These are phyloP conservation scores for Dicyrtomina minuta DNA, from an alignment of 2,888 invertebrate species.

Conservation along the genomic window DNA sequence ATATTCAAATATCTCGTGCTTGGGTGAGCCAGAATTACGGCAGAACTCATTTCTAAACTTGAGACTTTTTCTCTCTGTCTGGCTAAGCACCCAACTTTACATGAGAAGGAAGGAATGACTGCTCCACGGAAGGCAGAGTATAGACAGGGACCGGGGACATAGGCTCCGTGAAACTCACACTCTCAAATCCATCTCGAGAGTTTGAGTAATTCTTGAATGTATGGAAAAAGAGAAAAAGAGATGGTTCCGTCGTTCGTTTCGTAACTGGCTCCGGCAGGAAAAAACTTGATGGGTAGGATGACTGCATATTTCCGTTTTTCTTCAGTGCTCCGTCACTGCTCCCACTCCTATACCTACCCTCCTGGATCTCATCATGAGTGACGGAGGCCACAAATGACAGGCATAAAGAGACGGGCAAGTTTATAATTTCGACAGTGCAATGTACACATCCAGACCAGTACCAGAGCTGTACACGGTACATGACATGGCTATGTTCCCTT, in stretches of 20 bases:
- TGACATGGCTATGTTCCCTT: no score
- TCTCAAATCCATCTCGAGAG: background rate
- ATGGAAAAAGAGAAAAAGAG: background rate
- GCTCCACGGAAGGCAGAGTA: no score
- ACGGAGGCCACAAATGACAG: constrained; percentile 30
- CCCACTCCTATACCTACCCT: background rate
- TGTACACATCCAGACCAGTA: no score
- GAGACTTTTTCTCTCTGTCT: background rate
- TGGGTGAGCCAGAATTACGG: constrained; percentile 26
- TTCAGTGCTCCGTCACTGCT: constrained; percentile 16
- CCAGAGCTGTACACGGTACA: no score
- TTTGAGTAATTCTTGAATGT: constrained; percentile 1
- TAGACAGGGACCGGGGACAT: no score
- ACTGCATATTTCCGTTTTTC: constrained; percentile 22
- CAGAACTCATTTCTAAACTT: constrained; percentile 16
- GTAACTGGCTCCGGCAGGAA: constrained; percentile 8
- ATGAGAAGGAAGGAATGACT: background rate
- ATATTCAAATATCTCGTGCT: constrained; percentile 28
- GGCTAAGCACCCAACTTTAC: constrained; percentile 12
- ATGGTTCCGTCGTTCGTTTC: background rate
- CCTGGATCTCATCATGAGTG: constrained; percentile 15
- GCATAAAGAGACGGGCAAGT: background rate
- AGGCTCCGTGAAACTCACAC: background rate
- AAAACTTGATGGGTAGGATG: constrained; percentile 29
- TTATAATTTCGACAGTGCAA: no score